Base-by-base conservation (phyloP, 1,140 invertebrate species). In the Telenomus remus region DNA sequence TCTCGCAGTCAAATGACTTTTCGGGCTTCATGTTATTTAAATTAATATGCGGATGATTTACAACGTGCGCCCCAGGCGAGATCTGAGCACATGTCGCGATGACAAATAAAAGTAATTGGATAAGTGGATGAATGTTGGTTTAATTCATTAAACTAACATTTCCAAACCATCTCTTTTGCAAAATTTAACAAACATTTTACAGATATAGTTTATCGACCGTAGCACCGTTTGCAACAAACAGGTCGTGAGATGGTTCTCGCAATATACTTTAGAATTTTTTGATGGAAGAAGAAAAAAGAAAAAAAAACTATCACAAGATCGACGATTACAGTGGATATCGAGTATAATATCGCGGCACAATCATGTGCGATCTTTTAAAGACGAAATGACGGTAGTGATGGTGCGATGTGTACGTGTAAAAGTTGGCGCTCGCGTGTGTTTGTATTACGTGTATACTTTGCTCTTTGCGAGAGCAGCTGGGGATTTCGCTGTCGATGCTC, bases 361-460 rank as follows among this genome's bases (percentile, higher is more conserved):
- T 76, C 73, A 76, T 76, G 19, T 27, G 46, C 35, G 53, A 65
- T 76, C 53, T 64, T 69, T 64, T 55, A 69, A 56, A 46, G 35
- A 48, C 42, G 56, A 76, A 77, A 77, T 72, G 63, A 72, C 68
- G 74, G 74, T 65, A 59, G 72, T 75, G 64, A 59, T 70, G 61
- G 65, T 71, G 73, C 35, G 44, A 50, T 35, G 49, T 69, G 60
- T 76, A 76, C 73, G 61, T 71, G 73, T 60, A 50, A 76, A 64
- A 66, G 56, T 66, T 10, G 47, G 8, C 61, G 48, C 60, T 27
- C 65, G n/a, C n/a, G 65, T 59, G 73, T 76, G 66, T 76, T 76
- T 69, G 72, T 65, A 60, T 69, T 76, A 64, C 64, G 65, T 69
- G 64, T 53, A 59, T 51, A 27, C 19, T 27, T 55, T 60, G 19